These are phyloP conservation scores for Brachionus rotundiformis DNA, from an alignment of 1,140 invertebrate species.

Conservation along the genomic window DNA sequence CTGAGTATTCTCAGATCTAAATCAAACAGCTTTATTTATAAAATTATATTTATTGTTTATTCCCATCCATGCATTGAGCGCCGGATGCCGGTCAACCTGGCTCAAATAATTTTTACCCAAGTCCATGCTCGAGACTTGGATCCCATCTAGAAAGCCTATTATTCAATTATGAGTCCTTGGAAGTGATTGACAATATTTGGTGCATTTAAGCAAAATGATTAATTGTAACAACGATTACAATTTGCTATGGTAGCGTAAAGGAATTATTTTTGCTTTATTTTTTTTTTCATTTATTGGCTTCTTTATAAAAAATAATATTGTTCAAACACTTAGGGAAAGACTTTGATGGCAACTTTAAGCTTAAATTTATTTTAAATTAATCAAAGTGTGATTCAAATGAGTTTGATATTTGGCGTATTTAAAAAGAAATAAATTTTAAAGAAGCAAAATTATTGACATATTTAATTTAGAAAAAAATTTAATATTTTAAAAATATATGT, in stretches of 20 bases:
- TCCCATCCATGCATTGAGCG: neutral
- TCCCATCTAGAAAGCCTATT: no score
- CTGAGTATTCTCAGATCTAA: neutral
- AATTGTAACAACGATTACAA: neutral
- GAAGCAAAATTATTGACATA: slow-evolving; percentile 6
- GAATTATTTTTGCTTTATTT: neutral
- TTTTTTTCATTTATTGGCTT: neutral
- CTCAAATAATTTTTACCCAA: no score
- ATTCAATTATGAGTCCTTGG: neutral
- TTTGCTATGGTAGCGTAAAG: neutral
- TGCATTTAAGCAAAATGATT: neutral
- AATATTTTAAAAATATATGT: neutral
- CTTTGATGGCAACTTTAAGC: neutral
- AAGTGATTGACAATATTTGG: neutral
- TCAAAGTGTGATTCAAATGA: neutral
- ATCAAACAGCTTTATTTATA: slow-evolving; percentile 15
- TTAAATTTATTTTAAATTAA: slow-evolving; percentile 14
- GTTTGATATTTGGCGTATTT: neutral
- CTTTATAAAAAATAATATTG: neutral
- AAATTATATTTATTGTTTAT: neutral
- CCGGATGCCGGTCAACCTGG: neutral
- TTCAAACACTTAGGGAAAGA: neutral
- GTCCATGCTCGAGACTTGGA: no score
- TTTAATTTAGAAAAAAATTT: neutral
- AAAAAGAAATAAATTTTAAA: slow-evolving; percentile 6